Conservation (phyloP, 2,113 vertebrate species). For the Glaucomys volans region DNA sequence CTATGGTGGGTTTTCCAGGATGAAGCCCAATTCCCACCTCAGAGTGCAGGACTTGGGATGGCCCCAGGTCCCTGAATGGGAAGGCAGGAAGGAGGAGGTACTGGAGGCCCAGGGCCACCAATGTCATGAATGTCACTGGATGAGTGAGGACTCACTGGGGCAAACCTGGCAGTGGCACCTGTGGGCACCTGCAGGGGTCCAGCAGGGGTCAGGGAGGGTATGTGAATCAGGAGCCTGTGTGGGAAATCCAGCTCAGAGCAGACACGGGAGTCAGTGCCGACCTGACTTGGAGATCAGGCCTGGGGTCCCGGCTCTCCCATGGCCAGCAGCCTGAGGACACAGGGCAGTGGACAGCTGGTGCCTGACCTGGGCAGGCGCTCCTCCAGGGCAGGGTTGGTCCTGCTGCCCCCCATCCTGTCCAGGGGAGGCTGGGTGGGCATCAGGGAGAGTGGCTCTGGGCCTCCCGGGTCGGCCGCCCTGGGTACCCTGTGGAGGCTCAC, state of each 20-base stretch:
- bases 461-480: background rate
- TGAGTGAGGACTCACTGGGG: background rate
- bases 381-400: background rate
- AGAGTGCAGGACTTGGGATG: background rate
- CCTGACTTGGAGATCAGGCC: too few species aligned
- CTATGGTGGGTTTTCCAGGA: too few species aligned
- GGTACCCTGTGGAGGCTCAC: too few species aligned
- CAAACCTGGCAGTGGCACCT: background rate
- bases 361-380: background rate
- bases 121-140: too few species aligned
- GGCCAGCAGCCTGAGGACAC: background rate
- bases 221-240: fast-evolving
- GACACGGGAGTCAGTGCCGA: fast-evolving
- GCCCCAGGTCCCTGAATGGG: background rate
- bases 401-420: background rate
- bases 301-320: background rate
- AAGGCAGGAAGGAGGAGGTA: background rate
- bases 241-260: too few species aligned
- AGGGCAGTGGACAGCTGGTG: too few species aligned
- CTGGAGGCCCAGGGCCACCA: background rate
- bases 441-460: background rate
- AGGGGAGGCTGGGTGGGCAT: background rate
- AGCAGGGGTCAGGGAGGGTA: too few species aligned
- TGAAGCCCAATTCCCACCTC: background rate
- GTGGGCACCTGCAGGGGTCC: too few species aligned